phyloP scores from a whole-genome alignment of 1,140 invertebrate species.

The Nephotettix cincticeps region DNA sequence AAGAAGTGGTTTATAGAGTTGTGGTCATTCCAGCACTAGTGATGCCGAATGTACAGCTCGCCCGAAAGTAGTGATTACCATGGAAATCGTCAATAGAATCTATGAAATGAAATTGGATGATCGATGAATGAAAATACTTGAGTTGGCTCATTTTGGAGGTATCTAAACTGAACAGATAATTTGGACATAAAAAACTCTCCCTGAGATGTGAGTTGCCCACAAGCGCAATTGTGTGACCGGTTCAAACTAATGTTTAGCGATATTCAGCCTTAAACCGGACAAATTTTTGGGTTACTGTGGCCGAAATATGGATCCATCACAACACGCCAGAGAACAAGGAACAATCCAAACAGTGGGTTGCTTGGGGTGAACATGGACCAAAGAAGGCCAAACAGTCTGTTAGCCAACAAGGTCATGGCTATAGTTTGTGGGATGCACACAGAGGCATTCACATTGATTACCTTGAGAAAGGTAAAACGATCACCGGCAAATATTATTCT shows the following conservation, averaged over 20 bases:
- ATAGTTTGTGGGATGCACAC: too few relatives aligned
- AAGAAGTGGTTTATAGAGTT: background rate
- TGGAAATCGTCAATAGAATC: background rate
- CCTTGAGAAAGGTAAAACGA: background rate
- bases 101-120: too few relatives aligned
- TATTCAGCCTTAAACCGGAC: background rate
- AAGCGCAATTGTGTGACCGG: too few relatives aligned
- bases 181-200: background rate
- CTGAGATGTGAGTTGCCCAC: background rate
- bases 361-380: too few relatives aligned
- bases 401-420: too few relatives aligned
- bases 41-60: too few relatives aligned
- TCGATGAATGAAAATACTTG: too few relatives aligned
- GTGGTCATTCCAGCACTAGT: too few relatives aligned
- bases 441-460: too few relatives aligned
- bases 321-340: background rate
- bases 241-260: background rate
- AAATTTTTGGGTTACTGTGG: background rate
- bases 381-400: too few relatives aligned
- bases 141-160: too few relatives aligned
- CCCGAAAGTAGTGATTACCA: background rate
- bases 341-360: background rate
- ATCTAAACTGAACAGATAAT: too few relatives aligned
- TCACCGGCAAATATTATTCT: background rate
- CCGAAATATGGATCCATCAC: background rate